A percentile compares a stretch with the other conserved stretches of the same genome.
phyloP scores from a whole-genome alignment of 2,888 invertebrate genomes.

The Morpho achilles region DNA sequence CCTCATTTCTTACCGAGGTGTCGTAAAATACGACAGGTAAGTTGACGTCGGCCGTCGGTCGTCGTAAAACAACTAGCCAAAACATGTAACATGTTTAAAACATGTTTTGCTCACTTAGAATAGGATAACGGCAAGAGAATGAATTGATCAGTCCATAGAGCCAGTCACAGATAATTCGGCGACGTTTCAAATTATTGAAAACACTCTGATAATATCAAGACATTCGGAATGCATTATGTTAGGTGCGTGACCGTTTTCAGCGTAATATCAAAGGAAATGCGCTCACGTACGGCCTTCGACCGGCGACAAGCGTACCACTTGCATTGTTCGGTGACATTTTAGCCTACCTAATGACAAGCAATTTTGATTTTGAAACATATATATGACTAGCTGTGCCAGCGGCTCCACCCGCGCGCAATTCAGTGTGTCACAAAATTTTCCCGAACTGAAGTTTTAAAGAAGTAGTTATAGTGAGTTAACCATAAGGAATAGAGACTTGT shows the following conservation, averaged over 20 bases:
- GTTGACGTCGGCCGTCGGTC: no score
- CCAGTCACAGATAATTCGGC: conserved; percentile 7
- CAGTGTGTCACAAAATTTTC: no score
- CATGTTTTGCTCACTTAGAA: no score
- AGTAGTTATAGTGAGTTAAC: no score
- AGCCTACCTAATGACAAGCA: conserved; percentile 75
- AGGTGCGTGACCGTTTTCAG: conserved; percentile 58
- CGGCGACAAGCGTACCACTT: conserved; percentile 53
- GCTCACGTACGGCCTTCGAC: conserved; percentile 72
- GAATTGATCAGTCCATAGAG: neutral
- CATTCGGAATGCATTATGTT: conserved; percentile 54
- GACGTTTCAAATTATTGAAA: conserved; percentile 6
- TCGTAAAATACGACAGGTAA: no score
- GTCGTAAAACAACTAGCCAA: no score
- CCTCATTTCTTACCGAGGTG: no score
- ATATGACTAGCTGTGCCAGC: neutral
- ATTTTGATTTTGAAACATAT: conserved; percentile 73
- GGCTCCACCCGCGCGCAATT: no score
- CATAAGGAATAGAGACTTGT: no score
- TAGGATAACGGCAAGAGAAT: no score
- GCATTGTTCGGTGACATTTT: conserved; percentile 78
- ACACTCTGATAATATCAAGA: conserved; percentile 6
- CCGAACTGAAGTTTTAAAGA: no score
- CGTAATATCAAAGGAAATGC: conserved; percentile 63
- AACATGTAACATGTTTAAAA: no score